Percentiles rank a stretch among this genome's conserved stretches.
These are phyloP conservation scores for Guaruba guarouba DNA, from an alignment of 2,113 vertebrate genomes.

Conservation along the genomic window DNA sequence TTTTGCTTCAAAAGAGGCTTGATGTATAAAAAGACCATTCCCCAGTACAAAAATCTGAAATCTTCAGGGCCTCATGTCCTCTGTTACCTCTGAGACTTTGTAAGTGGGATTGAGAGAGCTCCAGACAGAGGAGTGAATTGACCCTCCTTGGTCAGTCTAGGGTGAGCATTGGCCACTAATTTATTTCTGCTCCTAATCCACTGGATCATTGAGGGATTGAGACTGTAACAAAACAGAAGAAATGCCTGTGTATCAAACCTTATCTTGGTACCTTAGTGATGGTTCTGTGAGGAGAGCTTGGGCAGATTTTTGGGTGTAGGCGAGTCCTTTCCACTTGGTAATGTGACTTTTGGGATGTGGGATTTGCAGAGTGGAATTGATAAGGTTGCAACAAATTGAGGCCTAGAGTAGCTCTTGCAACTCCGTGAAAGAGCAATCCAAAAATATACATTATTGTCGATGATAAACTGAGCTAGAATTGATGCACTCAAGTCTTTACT, in stretches of 20 bases:
- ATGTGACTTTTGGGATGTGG: not conserved
- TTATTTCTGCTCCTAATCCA: not conserved
- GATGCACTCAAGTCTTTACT: not conserved
- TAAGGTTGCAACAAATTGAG: not conserved
- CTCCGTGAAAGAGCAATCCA: not conserved
- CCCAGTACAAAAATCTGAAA: not conserved
- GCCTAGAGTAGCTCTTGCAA: not conserved
- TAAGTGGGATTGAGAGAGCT: not conserved
- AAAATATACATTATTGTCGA: not conserved
- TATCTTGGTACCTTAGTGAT: not conserved
- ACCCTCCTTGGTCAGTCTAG: not conserved
- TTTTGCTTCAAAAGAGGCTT: not conserved
- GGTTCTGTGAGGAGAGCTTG: not conserved
- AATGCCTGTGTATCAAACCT: not conserved
- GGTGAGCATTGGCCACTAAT: not conserved
- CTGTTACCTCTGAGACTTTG: not conserved
- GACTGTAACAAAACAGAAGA: not conserved
- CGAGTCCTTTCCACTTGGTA: not conserved
- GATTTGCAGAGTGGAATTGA: not conserved
- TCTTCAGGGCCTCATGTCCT: not conserved
- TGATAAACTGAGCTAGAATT: not conserved
- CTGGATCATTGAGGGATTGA: not conserved
- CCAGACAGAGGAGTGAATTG: not conserved
- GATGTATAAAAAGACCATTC: not conserved
- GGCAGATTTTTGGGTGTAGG: not conserved